phyloP scores from a whole-genome alignment of 1,140 invertebrate genomes.

The Drosophila erecta region DNA sequence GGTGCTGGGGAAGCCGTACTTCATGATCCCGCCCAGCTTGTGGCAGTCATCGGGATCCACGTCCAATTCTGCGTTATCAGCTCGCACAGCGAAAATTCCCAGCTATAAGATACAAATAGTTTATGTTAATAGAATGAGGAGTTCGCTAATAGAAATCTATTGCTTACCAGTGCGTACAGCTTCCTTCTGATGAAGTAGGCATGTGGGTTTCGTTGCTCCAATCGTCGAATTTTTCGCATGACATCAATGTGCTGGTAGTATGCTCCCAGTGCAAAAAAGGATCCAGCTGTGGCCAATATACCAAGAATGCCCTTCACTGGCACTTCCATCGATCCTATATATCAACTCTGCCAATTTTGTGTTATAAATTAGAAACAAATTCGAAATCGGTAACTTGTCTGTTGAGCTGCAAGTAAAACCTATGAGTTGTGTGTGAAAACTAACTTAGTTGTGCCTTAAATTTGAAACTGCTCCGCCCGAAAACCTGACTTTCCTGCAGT shows the following conservation, averaged over 20 bases:
- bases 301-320: conserved; percentile 38
- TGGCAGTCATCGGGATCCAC: conserved; percentile 11
- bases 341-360: conserved; percentile 10
- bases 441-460: conserved; percentile 10
- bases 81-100: conserved; percentile 40
- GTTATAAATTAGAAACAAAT: background rate
- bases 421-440: conserved; percentile 10
- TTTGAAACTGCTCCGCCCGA: background rate
- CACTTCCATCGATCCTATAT: conserved; percentile 28
- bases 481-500: conserved; percentile 10
- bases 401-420: background rate
- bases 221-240: conserved; percentile 50
- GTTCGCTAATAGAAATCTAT: background rate
- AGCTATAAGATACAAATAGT: conserved; percentile 17
- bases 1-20: conserved; percentile 96
- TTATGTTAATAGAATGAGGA: background rate
- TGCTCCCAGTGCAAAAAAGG: conserved; percentile 68
- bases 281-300: conserved; percentile 62
- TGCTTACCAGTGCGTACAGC: conserved; percentile 56
- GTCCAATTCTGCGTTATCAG: background rate
- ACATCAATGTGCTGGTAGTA: conserved; percentile 72
- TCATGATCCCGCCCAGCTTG: conserved; percentile 88
- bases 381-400: background rate
- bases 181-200: conserved; percentile 68
- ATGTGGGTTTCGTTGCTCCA: conserved; percentile 64